Evolutionary conservation across 2,888 invertebrate genomes (phyloP).

Genomic region (Plagiodera versicolora): DNA sequence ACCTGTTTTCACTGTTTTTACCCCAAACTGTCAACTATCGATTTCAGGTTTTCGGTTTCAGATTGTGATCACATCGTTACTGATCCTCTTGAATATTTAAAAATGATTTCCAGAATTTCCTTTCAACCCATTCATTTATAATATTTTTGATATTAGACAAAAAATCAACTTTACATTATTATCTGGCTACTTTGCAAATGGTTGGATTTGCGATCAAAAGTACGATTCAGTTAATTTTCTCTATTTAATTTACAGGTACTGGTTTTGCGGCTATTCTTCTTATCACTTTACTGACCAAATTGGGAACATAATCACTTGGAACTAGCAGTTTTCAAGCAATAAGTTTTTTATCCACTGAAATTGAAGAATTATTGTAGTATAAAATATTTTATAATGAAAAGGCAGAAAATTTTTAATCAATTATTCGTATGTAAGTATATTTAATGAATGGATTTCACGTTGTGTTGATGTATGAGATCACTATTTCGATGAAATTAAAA

Average conservation of each 20-base stretch:
- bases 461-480: not conserved
- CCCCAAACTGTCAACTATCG: too few relatives aligned
- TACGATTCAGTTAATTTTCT: too few relatives aligned
- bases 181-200: too few relatives aligned
- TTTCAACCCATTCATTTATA: too few relatives aligned
- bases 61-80: too few relatives aligned
- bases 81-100: too few relatives aligned
- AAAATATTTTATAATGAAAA: not conserved
- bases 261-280: conserved; percentile 6
- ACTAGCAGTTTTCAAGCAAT: conserved; percentile 28
- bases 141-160: too few relatives aligned
- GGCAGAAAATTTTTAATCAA: not conserved
- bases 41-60: too few relatives aligned
- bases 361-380: not conserved
- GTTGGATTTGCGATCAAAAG: too few relatives aligned
- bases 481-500: not conserved
- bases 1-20: too few relatives aligned
- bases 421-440: not conserved
- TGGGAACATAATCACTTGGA: conserved; percentile 28
- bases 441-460: not conserved
- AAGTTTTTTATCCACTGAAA: conserved; percentile 13
- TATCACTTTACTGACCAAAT: conserved; percentile 25
- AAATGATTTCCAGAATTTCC: too few relatives aligned
- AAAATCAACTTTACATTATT: too few relatives aligned
- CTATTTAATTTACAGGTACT: not conserved